Evolutionary conservation across 2,888 invertebrate species (phyloP), one percentile per base, ranked within the genome.

Genomic region (Cheilosia impressa): DNA sequence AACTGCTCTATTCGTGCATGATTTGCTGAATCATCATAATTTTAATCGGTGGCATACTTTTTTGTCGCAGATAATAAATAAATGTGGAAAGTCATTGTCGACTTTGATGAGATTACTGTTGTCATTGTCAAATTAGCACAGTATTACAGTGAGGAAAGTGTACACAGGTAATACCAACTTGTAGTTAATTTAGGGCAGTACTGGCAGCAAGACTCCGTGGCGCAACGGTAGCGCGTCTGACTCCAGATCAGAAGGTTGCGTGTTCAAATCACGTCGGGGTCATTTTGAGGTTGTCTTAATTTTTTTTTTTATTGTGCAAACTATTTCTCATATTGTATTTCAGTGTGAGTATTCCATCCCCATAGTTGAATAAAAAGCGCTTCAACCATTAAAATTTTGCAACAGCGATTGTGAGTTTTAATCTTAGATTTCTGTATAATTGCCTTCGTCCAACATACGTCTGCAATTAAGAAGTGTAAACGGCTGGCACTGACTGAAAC

Each of bases 201-300:
- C 0, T 7, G 1, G 0, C 19, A 68, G 15, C 13, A 79, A 31
- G 90, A 90, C 90, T 90, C 90, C 90, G 90, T 90, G 90, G 90
- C 90, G 90, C 90, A 90, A 90, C 90, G 90, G 90, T 90, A 90
- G 90, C 90, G 90, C 90, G 90, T 90, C 90, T 90, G 90, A 90
- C 90, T 90, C 90, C 90, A 90, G 90, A 90, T 90, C 90, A 90
- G 90, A 90, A 90, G 90, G 90, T 90, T 90, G 90, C 90, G 90
- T 90, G 90, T 90, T 90, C 90, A 90, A 90, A 90, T 90, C 90
- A 90, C 90, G 90, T 90, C 90, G 90, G 90, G 90, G 90, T 90
- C 90, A 90, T 4, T 0, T 0, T 4, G 4, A 0, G 31, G 13
- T 19, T 45, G 45, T 52, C 76, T 81, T 76, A 87, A 76, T 75